Base-by-base conservation (phyloP, 2,888 invertebrate genomes). In the Cancer borealis region DNA sequence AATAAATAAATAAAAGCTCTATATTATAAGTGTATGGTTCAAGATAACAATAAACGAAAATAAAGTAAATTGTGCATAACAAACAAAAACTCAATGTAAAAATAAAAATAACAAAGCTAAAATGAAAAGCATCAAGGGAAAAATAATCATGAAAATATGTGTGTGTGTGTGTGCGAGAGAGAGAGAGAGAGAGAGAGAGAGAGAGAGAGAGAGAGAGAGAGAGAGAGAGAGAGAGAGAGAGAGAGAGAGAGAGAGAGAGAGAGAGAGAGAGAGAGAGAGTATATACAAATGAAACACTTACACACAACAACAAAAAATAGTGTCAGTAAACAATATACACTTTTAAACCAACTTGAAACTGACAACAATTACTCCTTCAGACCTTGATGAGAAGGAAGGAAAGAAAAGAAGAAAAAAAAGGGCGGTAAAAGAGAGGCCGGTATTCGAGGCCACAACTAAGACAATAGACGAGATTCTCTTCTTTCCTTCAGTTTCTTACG, bases 131-230 rank as follows among this genome's bases (percentile, higher is more conserved):
- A 39, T 39, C 73, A 66, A 66, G 73, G 17, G 73, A 66, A 21
- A 66, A 66, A 66, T 66, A 21, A 17, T 66, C 17, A 21, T 21
- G n/a, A 66, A 21, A 66, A 17, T 66, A 2, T 21, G n/a, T n/a
- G 30, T 66, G n/a, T 21, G n/a, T n/a, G 30, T 26, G 45, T 21
- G 39, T 17, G 87, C 26, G 87, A 87, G 87, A 87, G 88, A 88
- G 88, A 45, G 88, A 88, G 87, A 87, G 87, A 87, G 87, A 87
- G 87, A 87, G 87, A 87, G 87, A 87, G 87, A 87, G 87, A 87
- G 87, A 87, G 87, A 87, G 87, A 87, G 87, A 87, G 87, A 87
- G 87, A 87, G 87, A 87, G 87, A 87, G 87, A 39, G 60, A 60
- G 60, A 60, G 60, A 60, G 60, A 60, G 60, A 12, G 49, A 49